Conservation (phyloP, 2,113 vertebrate genomes). For the Accipiter cooperii region DNA sequence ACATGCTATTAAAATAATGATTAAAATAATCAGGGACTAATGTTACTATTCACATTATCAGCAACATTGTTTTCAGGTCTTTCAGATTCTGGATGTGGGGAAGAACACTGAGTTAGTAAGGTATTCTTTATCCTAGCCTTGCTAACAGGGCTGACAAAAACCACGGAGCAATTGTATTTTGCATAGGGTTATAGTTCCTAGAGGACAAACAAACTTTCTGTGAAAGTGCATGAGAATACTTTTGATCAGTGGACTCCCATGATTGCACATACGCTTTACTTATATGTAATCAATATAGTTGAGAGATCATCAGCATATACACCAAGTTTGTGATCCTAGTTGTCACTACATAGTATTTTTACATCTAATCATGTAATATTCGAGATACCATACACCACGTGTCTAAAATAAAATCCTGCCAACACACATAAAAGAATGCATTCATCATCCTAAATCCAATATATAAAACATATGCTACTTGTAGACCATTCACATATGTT, state of each 20-base stretch:
- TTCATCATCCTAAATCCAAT: neutral
- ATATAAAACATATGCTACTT: neutral
- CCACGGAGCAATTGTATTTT: neutral
- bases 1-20: neutral
- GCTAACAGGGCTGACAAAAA: neutral
- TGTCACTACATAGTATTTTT: neutral
- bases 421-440: neutral
- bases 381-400: neutral
- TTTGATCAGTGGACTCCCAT: neutral
- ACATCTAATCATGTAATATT: neutral
- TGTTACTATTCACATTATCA: neutral
- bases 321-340: neutral
- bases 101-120: neutral
- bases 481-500: neutral
- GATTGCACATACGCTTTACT: neutral
- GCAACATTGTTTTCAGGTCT: neutral
- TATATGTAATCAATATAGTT: neutral
- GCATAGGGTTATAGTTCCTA: neutral
- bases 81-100: neutral
- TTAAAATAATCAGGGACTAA: neutral
- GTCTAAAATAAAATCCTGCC: neutral
- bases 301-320: neutral
- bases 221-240: neutral
- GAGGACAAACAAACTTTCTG: neutral
- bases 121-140: neutral